A percentile compares a stretch with the other conserved stretches of the same genome.
phyloP scores from a whole-genome alignment of 2,888 invertebrate species.

The Syrphus vitripennis region DNA sequence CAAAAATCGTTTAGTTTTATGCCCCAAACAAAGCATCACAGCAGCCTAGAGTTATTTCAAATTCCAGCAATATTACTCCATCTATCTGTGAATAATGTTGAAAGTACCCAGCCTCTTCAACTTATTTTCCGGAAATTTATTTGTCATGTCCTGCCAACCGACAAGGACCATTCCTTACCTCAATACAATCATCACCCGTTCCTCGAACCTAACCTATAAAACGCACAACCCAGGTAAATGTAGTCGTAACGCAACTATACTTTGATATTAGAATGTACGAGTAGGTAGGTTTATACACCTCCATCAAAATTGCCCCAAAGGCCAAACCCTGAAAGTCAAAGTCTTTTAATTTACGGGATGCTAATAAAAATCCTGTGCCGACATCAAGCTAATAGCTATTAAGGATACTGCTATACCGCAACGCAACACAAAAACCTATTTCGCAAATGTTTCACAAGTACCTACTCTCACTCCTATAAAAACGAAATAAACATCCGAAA shows the following conservation, averaged over 20 bases:
- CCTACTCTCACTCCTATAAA: conserved; percentile 35
- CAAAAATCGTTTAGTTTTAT: background rate
- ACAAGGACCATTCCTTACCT: conserved; percentile 35
- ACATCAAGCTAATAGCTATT: conserved; percentile 67
- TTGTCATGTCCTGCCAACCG: conserved; percentile 35
- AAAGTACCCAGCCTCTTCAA: conserved; percentile 34
- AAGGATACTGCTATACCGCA: conserved; percentile 54
- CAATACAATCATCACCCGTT: conserved; percentile 43
- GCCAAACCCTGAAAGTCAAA: conserved; percentile 48
- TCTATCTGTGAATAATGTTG: conserved; percentile 30
- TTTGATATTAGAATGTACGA: background rate
- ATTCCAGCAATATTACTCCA: conserved; percentile 26
- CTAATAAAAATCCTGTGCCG: conserved; percentile 56
- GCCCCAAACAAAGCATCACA: background rate
- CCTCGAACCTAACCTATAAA: conserved; percentile 5
- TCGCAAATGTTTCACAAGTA: conserved; percentile 59
- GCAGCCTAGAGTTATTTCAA: background rate
- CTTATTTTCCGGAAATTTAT: conserved; percentile 46
- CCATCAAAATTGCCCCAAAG: conserved; percentile 44
- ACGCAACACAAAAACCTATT: conserved; percentile 61
- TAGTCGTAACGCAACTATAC: conserved; percentile 12
- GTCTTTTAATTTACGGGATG: conserved; percentile 59
- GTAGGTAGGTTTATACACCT: conserved; percentile 1
- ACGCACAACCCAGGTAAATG: conserved; percentile 33
- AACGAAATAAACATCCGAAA: conserved; percentile 64